phyloP scores from a whole-genome alignment of 2,888 invertebrate species.

The Sialis fuliginosa region DNA sequence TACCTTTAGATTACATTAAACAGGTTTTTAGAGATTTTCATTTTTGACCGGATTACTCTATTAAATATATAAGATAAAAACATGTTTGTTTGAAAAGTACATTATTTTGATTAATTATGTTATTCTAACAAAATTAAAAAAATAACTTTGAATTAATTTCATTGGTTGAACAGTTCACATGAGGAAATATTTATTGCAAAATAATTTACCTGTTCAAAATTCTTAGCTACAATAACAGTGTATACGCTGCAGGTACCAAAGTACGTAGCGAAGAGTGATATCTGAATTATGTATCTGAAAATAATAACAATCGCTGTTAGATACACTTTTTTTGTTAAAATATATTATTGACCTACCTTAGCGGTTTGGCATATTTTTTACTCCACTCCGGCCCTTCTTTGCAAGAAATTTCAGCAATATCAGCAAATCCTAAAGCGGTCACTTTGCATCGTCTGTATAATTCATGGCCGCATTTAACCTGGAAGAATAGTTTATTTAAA shows the following conservation, averaged over 20 bases:
- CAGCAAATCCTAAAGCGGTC: slow-evolving; percentile 68
- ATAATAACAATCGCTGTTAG: slow-evolving; percentile 11
- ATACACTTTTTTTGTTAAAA: background rate
- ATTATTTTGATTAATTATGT: too few relatives aligned
- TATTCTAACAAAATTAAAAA: too few relatives aligned
- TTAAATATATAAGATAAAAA: too few relatives aligned
- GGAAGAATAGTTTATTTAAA: slow-evolving; percentile 13
- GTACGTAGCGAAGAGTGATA: slow-evolving; percentile 78
- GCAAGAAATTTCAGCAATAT: slow-evolving; percentile 68
- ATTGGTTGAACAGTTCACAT: too few relatives aligned
- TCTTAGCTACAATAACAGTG: slow-evolving; percentile 79
- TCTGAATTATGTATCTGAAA: slow-evolving; percentile 47
- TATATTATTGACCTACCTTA: slow-evolving; percentile 32
- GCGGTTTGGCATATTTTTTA: slow-evolving; percentile 38
- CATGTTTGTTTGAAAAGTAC: too few relatives aligned
- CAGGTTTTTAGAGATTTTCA: too few relatives aligned
- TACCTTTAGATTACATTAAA: too few relatives aligned
- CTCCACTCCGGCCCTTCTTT: slow-evolving; percentile 55
- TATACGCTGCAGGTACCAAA: slow-evolving; percentile 97
- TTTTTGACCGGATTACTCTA: too few relatives aligned
- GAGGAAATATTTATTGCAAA: background rate
- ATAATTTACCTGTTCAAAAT: slow-evolving; percentile 45
- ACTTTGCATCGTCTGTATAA: slow-evolving; percentile 53
- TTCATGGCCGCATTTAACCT: slow-evolving; percentile 71
- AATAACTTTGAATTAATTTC: too few relatives aligned